Percentiles rank a stretch among this genome's conserved stretches.
Evolutionary conservation across 2,888 invertebrate species (phyloP).

Genomic region (Eupsilia transversa): DNA sequence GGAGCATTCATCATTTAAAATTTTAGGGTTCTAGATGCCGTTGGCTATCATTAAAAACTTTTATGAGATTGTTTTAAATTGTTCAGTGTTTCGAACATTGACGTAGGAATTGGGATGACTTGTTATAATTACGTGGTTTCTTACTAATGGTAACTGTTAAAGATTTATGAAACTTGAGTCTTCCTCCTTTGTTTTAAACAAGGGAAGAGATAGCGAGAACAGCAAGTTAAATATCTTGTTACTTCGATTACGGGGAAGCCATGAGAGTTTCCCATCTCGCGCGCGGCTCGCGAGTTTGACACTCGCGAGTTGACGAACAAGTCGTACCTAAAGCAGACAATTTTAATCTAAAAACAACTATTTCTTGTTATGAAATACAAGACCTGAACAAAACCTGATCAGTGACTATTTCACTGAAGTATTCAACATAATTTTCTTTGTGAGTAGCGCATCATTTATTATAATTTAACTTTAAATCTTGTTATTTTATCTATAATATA

Average conservation of each 20-base stretch:
- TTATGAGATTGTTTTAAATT: slow-evolving; percentile 78
- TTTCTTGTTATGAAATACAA: slow-evolving; percentile 5
- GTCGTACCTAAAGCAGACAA: background rate
- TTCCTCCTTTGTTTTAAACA: slow-evolving; percentile 11
- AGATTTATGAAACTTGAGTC: slow-evolving; percentile 34
- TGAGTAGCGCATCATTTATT: background rate
- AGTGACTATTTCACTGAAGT: background rate
- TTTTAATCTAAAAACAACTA: background rate
- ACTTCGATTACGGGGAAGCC: background rate
- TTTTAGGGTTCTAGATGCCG: slow-evolving; percentile 73
- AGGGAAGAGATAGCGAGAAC: background rate
- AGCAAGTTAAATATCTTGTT: background rate
- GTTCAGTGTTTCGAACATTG: slow-evolving; percentile 73
- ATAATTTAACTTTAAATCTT: slow-evolving; percentile 1
- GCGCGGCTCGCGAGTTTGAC: no score
- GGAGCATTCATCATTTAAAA: slow-evolving; percentile 72
- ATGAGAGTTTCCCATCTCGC: background rate
- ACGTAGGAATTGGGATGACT: slow-evolving; percentile 77
- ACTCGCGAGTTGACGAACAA: no score
- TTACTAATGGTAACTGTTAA: slow-evolving; percentile 32
- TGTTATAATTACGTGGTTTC: slow-evolving; percentile 51
- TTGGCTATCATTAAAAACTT: slow-evolving; percentile 80
- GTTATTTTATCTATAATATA: background rate
- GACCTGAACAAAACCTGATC: background rate
- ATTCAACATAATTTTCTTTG: background rate